Conservation (phyloP, 2,797 vertebrate genomes). For the Notamacropus eugenii region DNA sequence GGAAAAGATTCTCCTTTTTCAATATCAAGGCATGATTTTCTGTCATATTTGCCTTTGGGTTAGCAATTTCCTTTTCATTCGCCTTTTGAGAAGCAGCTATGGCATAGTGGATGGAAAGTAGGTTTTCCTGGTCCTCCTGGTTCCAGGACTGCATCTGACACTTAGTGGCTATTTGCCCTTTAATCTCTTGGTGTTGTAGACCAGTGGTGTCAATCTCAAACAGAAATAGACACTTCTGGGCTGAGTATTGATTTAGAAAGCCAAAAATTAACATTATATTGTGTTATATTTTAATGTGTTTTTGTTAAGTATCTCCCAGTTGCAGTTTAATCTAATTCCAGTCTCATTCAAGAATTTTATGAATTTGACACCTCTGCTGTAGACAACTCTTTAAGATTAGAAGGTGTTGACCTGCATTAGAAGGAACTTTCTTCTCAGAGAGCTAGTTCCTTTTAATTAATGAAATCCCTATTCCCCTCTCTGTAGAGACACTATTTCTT, state of each 20-base stretch:
- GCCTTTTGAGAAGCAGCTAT: not conserved
- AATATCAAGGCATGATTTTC: conserved; percentile 76
- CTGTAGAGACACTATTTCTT: conserved; percentile 71
- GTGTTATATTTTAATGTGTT: not conserved
- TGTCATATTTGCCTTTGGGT: conserved; percentile 75
- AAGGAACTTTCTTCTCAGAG: not conserved
- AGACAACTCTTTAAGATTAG: not conserved
- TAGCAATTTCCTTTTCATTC: conserved; percentile 72
- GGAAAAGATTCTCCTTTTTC: conserved; percentile 77
- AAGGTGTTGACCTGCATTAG: not conserved
- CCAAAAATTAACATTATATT: not conserved
- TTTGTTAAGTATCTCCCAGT: not conserved
- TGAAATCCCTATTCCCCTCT: not conserved
- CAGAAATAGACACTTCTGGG: not conserved
- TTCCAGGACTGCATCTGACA: not conserved
- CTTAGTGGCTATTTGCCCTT: not conserved
- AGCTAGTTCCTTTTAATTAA: not conserved
- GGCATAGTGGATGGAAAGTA: not conserved
- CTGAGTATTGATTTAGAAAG: not conserved
- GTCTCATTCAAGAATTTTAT: not conserved
- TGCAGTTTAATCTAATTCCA: not conserved
- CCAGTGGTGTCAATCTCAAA: not conserved
- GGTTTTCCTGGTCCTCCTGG: not conserved
- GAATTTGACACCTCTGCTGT: not conserved
- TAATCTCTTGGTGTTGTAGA: not conserved